Base-by-base conservation (phyloP, 2,797 vertebrate species). In the Poliocrania exsul region DNA sequence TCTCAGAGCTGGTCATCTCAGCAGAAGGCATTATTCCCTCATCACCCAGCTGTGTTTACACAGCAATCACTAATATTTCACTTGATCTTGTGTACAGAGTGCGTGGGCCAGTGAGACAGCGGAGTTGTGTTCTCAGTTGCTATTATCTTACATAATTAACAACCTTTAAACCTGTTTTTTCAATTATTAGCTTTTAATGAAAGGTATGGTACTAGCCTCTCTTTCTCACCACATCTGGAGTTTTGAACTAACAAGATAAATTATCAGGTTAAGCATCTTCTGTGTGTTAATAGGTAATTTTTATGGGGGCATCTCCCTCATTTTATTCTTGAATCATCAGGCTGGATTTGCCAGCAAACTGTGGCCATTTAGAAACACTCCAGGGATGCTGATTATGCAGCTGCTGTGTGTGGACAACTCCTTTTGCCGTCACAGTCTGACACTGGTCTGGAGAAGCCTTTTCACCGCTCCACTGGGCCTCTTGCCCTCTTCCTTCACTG, bases 81-180 rank as follows among this genome's bases (percentile, higher is more conserved):
- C 54, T 72, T 78, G 47, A 47, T 91, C 29, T 88, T 87, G 87
- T 53, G 40, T 56, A 71, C 71, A 33, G 66, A 87, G 46, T 50
- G 60, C 13, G 3, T 20, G 82, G 57, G 77, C 71, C 50, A 71
- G 61, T 16, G 73, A 81, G 53, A 35, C 70, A 49, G 26, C 83
- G 88, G 56, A 73, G 72, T 3, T 54, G 26, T 79, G 46, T 78
- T 95, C 61, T 44, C 29, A 40, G 72, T 77, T 86, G 70, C n/a
- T 81, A 26, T 91, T 93, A 83, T 91, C 85, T 93, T 78, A 51
- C 53, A 58, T 85, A 86, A 91, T 74, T 92, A 40, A 75, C 46
- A 86, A 60, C 14, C 29, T 83, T 85, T 75, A 84, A 94, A 75
- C 29, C 53, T 71, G 40, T 66, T 89, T 86, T 85, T 87, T 47